Evolutionary conservation across 2,113 vertebrate species (phyloP), one percentile per base, ranked within the genome.

Genomic region (Hemiprocne comata): DNA sequence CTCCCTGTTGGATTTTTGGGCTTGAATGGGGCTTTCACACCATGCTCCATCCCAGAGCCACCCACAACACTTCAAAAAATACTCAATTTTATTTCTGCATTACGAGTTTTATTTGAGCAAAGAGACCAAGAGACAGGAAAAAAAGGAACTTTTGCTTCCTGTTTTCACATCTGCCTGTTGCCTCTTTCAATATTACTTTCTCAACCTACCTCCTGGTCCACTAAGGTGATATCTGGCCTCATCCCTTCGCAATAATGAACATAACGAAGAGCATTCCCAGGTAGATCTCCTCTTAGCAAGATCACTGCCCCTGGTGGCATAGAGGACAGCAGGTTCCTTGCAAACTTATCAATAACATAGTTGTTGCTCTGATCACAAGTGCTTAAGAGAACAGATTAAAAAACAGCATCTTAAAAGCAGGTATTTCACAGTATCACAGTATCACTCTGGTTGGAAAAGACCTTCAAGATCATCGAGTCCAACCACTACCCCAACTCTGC

Each of bases 201-300:
- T 70, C 81, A 15, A 95, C 96, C 58, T 97, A 99, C 99, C 98
- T 99, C 99, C 95, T 99, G 99, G 97, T 99, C 99, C 64, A 99
- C 98, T 29, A 99, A 98, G 31, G 98, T 98, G 69, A 99, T 53
- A 89, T 99, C 99, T 11, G 99, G 98, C 85, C 99, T 98, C 55
- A 98, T 60, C 2, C 97, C 98, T 93, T 99, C 98, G 9, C 99
- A 99, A 61, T 99, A 99, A 97, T 99, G 98, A 44, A 99, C 55
- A 62, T 99, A 99, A 89, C 99, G 99, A 78, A 99, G 97, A 61
- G 99, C 98, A 96, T 99, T 99, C 46, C 99, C 99, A 1, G 99
- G 99, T 84, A 99, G 96, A 94, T 99, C 99, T 90, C 99, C 99
- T 95, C 99, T 98, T 15, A 99, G 98, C 97, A 99, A 97, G 92